A percentile compares a stretch with the other conserved stretches of the same genome.
phyloP scores from a whole-genome alignment of 2,888 invertebrate genomes.

The Pandemis heparana region DNA sequence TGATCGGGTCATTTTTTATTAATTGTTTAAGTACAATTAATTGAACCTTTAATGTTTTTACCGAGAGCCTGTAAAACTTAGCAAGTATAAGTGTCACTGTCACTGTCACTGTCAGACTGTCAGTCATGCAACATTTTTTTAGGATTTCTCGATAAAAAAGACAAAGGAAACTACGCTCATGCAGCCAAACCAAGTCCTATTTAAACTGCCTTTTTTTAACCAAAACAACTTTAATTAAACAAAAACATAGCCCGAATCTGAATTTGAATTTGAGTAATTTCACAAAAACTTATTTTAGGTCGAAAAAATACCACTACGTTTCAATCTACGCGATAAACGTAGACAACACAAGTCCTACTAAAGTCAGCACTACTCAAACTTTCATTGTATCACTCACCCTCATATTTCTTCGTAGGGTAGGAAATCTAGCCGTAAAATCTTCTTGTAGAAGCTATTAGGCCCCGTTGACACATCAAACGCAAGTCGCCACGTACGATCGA shows the following conservation, averaged over 20 bases:
- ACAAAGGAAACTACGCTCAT: too few relatives aligned
- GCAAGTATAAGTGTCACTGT: too few relatives aligned
- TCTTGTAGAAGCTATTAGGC: conserved; percentile 47
- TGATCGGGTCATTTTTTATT: neutral
- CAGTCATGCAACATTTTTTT: too few relatives aligned
- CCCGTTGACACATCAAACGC: conserved; percentile 56
- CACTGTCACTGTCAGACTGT: too few relatives aligned
- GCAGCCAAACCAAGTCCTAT: too few relatives aligned
- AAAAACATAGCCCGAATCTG: too few relatives aligned
- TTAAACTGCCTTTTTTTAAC: too few relatives aligned
- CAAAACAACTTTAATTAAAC: too few relatives aligned
- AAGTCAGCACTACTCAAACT: conserved; percentile 28
- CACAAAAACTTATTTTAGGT: neutral
- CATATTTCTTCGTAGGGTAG: conserved; percentile 28
- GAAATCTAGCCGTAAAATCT: conserved; percentile 44
- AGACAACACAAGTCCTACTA: neutral
- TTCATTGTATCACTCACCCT: conserved; percentile 31
- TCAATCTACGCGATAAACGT: conserved; percentile 22
- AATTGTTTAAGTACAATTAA: too few relatives aligned
- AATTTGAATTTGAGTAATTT: neutral
- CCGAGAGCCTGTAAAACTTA: too few relatives aligned
- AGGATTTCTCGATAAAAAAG: too few relatives aligned
- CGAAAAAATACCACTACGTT: conserved; percentile 29
- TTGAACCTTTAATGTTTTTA: too few relatives aligned
- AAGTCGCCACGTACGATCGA: conserved; percentile 58